phyloP scores from a whole-genome alignment of 2,888 invertebrate genomes.

The Tubulanus polymorphus region DNA sequence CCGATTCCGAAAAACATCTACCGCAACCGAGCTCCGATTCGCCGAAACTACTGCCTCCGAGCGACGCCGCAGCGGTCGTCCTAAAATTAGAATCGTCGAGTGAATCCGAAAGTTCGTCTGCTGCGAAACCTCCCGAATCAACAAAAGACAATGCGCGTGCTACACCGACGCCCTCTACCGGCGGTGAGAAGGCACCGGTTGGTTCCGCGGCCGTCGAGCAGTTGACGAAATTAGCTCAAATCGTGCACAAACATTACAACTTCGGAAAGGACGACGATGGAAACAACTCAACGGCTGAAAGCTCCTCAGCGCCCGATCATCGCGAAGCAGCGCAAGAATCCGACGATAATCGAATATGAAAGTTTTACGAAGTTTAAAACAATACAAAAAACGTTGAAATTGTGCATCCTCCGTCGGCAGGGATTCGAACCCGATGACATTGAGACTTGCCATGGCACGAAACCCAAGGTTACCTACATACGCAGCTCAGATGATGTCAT shows the following conservation, averaged over 20 bases:
- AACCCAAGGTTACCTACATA: too few relatives aligned
- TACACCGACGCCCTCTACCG: conserved; percentile 14
- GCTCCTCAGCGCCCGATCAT: neutral
- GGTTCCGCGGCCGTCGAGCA: conserved; percentile 28
- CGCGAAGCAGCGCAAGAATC: neutral
- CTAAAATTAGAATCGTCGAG: neutral
- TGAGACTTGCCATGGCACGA: too few relatives aligned
- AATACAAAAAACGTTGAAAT: too few relatives aligned
- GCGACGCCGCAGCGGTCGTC: conserved; percentile 20
- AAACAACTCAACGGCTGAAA: neutral
- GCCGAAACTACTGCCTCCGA: conserved; percentile 36
- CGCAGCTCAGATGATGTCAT: too few relatives aligned
- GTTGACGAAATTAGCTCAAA: conserved; percentile 39
- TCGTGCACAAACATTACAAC: conserved; percentile 40
- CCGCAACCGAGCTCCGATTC: conserved; percentile 18
- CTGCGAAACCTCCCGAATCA: neutral
- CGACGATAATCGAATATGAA: neutral
- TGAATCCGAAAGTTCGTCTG: too few relatives aligned
- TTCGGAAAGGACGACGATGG: conserved; percentile 21
- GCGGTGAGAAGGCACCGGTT: conserved; percentile 11
- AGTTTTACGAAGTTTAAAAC: too few relatives aligned
- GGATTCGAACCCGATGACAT: too few relatives aligned
- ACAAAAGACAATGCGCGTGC: neutral
- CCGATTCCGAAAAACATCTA: conserved; percentile 16
- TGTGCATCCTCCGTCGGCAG: too few relatives aligned